Evolutionary conservation across 2,888 invertebrate species (phyloP), one percentile per base, ranked within the genome.

Genomic region (Nymphalis c-album): DNA sequence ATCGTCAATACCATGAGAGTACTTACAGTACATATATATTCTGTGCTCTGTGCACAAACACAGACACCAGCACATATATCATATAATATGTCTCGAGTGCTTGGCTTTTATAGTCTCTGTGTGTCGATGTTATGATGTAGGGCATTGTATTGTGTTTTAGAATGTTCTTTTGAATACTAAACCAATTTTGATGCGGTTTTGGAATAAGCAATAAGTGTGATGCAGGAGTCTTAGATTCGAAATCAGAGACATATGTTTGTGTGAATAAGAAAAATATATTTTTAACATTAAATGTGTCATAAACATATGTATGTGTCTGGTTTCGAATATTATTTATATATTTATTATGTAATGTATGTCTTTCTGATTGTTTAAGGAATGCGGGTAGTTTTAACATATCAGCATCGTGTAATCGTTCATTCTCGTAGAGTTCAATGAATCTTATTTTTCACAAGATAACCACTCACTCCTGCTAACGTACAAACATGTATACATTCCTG

Each of bases 401-500:
- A 35, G n/a, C 18, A 57, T n/a, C 3, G 7, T 40, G 2, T n/a
- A 35, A n/a, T 18, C 13, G n/a, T 57, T 18, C 18, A 1, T 10
- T 35, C 31, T 31, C 1, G n/a, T 55, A 18, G 18, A 18, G 7
- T 55, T 55, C 51, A 51, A 13, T 31, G 55, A 7, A n/a, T 31
- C 5, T 2, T 17, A 1, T n/a, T n/a, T 13, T 31, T 31, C 13
- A 55, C 31, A 55, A 17, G 16, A 8, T 1, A 16, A 17, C 55
- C 31, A 22, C 50, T 63, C 13, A 35, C 17, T 35, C 50, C 58
- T 64, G 64, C 40, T 13, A 40, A 60, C 62, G 59, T 65, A 65
- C 69, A 69, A 61, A 68, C 46, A 63, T 7, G n/a, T n/a, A 20
- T 60, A 69, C 69, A 69, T 69, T 69, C 69, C 69, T 51, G 20